Conservation (phyloP, 2,113 vertebrate genomes). For the Cynopterus brachyotis region DNA sequence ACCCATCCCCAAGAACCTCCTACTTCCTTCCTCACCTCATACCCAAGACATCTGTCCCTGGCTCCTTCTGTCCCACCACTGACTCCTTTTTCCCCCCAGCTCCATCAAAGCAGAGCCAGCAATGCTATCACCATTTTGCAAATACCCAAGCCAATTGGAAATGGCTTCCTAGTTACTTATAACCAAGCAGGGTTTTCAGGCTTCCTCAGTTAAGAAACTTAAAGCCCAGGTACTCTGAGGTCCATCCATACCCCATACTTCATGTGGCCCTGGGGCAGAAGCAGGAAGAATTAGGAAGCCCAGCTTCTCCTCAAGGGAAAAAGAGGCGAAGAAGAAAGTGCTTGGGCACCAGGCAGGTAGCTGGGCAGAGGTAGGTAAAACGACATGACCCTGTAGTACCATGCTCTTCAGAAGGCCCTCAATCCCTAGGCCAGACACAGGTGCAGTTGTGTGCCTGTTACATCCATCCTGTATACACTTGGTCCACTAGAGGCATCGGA, state of each 20-base stretch:
- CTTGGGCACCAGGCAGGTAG: background rate
- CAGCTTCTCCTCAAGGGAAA: background rate
- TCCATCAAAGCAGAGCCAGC: background rate
- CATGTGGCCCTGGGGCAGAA: background rate
- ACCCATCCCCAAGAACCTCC: background rate
- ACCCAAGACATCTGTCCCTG: background rate
- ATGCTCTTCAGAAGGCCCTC: background rate
- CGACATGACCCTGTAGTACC: background rate
- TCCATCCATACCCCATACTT: background rate
- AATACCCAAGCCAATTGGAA: background rate
- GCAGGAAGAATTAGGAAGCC: background rate
- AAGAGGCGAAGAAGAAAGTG: background rate
- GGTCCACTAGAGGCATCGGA: background rate
- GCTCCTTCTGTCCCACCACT: background rate
- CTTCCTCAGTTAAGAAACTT: background rate
- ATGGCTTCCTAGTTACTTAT: background rate
- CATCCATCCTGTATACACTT: background rate
- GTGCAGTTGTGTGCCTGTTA: background rate
- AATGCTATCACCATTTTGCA: background rate
- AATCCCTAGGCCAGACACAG: background rate
- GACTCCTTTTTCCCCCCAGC: background rate
- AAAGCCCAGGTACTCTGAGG: background rate
- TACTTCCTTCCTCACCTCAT: background rate
- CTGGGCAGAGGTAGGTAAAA: background rate
- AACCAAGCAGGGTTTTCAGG: background rate